These are phyloP conservation scores for Spilogale gracilis DNA, from an alignment of 2,113 vertebrate species.

Conservation along the genomic window DNA sequence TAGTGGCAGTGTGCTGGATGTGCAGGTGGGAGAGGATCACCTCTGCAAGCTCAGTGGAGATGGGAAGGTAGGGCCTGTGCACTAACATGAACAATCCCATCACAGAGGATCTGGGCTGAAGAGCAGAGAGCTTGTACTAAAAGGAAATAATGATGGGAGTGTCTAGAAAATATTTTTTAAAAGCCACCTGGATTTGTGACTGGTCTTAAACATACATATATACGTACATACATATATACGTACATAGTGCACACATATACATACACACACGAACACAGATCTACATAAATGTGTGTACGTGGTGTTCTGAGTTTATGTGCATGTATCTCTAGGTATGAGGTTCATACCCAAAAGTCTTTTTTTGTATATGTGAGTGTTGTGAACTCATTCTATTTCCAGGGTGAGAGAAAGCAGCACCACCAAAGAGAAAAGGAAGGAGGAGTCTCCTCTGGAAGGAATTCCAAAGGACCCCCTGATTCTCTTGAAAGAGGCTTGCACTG, in stretches of 20 bases:
- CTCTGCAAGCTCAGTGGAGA: no score
- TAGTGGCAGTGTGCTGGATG: neutral
- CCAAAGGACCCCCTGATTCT: neutral
- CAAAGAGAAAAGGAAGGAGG: neutral
- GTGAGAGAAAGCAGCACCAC: neutral
- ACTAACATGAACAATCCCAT: neutral
- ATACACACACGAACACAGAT: neutral
- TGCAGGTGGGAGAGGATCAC: neutral
- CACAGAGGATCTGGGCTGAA: neutral
- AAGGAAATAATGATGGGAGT: neutral
- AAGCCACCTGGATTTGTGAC: neutral
- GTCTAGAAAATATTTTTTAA: neutral
- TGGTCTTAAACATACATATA: neutral
- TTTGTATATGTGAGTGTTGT: neutral
- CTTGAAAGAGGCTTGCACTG: neutral
- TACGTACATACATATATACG: neutral
- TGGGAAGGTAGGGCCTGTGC: neutral
- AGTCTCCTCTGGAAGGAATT: neutral
- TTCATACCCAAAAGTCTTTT: neutral
- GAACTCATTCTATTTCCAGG: neutral
- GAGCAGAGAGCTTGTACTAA: neutral
- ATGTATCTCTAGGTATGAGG: neutral
- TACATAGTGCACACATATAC: no score
- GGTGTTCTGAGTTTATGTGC: neutral
- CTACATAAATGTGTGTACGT: no score